These are phyloP conservation scores for Lytechinus pictus DNA, from an alignment of 35 echinoderm and acorn worm genomes.

Conservation along the genomic window DNA sequence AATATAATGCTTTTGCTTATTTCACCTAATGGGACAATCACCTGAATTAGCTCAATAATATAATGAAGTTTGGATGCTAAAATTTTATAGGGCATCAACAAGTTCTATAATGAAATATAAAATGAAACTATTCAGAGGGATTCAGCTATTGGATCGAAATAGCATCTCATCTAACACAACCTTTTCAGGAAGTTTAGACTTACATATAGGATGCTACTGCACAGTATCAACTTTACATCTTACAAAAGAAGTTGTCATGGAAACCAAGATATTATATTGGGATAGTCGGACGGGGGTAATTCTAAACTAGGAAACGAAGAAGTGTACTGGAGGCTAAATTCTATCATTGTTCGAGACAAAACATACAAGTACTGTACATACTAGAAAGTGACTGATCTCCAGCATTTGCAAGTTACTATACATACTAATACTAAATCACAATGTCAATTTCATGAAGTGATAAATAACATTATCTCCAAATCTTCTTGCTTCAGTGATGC, in stretches of 20 bases:
- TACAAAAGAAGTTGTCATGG: neutral
- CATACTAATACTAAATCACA: too few relatives aligned
- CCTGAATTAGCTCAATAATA: too few relatives aligned
- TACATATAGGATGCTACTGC: neutral
- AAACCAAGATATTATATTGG: neutral
- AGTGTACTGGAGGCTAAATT: neutral
- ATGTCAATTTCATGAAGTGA: too few relatives aligned
- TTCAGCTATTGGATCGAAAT: neutral
- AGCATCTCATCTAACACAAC: neutral
- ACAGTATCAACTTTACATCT: neutral
- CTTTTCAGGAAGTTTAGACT: neutral
- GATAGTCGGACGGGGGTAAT: neutral
- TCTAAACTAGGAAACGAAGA: neutral
- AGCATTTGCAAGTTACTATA: neutral
- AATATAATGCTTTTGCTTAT: too few relatives aligned
- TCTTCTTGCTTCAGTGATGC: neutral
- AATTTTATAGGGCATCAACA: too few relatives aligned
- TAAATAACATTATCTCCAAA: neutral
- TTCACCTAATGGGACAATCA: too few relatives aligned
- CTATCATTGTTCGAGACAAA: neutral
- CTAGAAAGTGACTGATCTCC: neutral
- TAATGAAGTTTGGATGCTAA: too few relatives aligned
- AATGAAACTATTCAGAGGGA: neutral
- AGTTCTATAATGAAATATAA: neutral
- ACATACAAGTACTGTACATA: neutral